phyloP scores from a whole-genome alignment of 2,888 invertebrate genomes.

The Metallyticus violacea region DNA sequence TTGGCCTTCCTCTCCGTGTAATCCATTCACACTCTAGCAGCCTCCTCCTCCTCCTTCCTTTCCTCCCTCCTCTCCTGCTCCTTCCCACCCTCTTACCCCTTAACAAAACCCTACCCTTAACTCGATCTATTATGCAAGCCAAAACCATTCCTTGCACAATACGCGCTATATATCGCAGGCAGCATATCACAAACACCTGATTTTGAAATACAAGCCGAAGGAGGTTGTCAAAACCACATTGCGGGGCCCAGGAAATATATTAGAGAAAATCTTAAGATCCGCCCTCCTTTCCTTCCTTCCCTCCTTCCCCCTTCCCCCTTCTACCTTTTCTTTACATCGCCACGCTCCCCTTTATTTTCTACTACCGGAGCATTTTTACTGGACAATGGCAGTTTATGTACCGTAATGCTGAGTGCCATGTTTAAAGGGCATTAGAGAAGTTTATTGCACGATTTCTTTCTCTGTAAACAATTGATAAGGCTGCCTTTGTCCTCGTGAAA shows the following conservation, averaged over 20 bases:
- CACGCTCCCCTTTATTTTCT: neutral
- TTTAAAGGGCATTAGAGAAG: neutral
- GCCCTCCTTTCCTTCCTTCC: neutral
- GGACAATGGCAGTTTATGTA: slow-evolving; percentile 1
- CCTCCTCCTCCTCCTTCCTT: neutral
- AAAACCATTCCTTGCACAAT: slow-evolving; percentile 5
- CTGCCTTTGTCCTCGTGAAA: neutral
- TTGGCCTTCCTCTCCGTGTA: neutral
- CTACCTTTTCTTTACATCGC: neutral
- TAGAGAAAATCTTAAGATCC: slow-evolving; percentile 10
- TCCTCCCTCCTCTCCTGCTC: neutral
- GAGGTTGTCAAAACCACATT: slow-evolving; percentile 9
- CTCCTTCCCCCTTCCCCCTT: neutral
- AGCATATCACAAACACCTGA: slow-evolving; percentile 15
- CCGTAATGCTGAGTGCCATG: neutral
- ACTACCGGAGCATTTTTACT: neutral
- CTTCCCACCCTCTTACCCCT: neutral
- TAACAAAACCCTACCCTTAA: slow-evolving; percentile 1
- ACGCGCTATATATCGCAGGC: neutral
- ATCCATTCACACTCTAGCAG: neutral
- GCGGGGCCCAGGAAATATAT: neutral
- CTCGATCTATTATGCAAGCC: slow-evolving; percentile 12
- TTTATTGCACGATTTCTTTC: slow-evolving; percentile 3
- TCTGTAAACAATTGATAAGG: slow-evolving; percentile 12
- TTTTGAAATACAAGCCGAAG: slow-evolving; percentile 16